Conservation (phyloP, 2,113 vertebrate genomes). For the Pandion haliaetus region DNA sequence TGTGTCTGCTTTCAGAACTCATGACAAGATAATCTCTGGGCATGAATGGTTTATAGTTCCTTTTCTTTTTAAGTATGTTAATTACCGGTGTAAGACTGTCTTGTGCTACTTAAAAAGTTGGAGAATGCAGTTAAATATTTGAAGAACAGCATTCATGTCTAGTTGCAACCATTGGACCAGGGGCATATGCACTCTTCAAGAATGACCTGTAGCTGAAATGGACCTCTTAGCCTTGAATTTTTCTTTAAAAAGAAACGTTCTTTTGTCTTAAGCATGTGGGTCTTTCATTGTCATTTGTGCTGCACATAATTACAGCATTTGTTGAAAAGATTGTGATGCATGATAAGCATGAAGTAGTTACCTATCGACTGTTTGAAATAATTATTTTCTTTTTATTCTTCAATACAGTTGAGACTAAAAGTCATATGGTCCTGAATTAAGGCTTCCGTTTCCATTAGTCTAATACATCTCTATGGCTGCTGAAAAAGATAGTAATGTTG, state of each 20-base stretch:
- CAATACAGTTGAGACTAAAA: neutral
- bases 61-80: neutral
- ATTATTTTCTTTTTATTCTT: neutral
- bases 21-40: neutral
- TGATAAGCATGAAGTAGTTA: neutral
- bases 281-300: neutral
- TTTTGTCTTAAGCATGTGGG: neutral
- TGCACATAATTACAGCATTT: neutral
- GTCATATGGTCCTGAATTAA: neutral
- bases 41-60: neutral
- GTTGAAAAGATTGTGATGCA: neutral
- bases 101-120: neutral
- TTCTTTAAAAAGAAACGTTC: neutral
- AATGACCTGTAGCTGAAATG: neutral
- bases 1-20: neutral
- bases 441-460: neutral
- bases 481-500: neutral
- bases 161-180: neutral
- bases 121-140: neutral
- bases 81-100: neutral
- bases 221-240: neutral
- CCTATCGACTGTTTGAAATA: neutral
- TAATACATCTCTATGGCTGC: neutral
- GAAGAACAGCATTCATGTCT: neutral
- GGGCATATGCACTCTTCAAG: neutral